phyloP scores from a whole-genome alignment of 2,113 vertebrate genomes.

The Phylloscopus whistleri region DNA sequence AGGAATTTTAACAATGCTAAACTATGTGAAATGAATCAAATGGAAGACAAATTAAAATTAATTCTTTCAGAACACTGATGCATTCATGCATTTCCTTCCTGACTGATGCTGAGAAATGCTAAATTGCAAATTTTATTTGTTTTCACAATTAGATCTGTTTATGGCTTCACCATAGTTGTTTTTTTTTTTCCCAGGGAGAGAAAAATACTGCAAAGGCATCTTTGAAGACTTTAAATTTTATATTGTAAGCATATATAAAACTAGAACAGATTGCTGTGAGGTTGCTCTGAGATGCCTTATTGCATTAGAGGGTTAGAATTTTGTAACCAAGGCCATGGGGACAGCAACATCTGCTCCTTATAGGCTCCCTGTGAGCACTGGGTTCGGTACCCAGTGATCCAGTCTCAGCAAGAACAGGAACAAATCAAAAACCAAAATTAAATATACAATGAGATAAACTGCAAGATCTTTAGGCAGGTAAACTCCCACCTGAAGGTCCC shows the following conservation, averaged over 20 bases:
- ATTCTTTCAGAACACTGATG: background rate
- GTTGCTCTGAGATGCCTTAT: background rate
- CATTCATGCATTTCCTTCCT: background rate
- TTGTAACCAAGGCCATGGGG: background rate
- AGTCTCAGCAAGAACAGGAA: background rate
- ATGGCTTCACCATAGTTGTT: background rate
- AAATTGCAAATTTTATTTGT: background rate
- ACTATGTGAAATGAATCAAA: background rate
- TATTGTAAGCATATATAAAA: background rate
- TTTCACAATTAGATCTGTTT: background rate
- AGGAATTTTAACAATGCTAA: background rate
- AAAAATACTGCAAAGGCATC: background rate
- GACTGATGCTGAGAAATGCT: background rate
- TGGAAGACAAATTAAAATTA: background rate
- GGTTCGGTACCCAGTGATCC: background rate
- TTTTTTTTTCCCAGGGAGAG: background rate
- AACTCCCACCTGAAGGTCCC: background rate
- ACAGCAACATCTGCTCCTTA: background rate
- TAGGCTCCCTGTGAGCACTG: background rate
- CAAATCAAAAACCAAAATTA: background rate
- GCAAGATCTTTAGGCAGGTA: background rate
- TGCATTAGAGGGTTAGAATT: background rate
- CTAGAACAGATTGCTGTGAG: background rate
- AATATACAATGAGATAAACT: background rate
- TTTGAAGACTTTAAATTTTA: background rate